These are phyloP conservation scores for Drosophila emarginata DNA, from an alignment of 2,888 invertebrate species.

Conservation along the genomic window DNA sequence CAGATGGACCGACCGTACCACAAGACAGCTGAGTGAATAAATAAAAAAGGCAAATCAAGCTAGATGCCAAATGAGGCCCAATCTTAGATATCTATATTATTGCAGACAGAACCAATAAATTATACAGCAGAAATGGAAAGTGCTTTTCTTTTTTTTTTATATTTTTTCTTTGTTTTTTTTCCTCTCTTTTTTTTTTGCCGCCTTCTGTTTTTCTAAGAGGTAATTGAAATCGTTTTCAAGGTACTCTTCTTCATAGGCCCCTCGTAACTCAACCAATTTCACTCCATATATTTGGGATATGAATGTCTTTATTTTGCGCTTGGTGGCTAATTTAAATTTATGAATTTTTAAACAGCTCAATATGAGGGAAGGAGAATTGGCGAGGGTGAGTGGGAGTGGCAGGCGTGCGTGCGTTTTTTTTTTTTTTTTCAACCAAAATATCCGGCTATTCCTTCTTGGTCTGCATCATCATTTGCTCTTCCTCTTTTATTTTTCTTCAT, in stretches of 20 bases:
- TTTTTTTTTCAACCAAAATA: slow-evolving; percentile 26
- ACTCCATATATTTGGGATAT: not conserved
- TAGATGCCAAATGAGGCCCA: slow-evolving; percentile 69
- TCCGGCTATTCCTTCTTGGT: slow-evolving; percentile 2
- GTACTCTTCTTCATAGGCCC: not conserved
- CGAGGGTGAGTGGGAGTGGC: not conserved
- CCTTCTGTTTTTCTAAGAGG: slow-evolving; percentile 4
- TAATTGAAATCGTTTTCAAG: slow-evolving; percentile 8
- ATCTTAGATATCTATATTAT: slow-evolving; percentile 52
- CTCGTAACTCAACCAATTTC: not conserved
- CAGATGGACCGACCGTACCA: slow-evolving; percentile 8
- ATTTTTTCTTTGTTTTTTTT: too few species aligned
- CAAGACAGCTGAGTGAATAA: slow-evolving; percentile 64
- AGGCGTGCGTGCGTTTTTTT: not conserved
- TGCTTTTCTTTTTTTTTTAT: too few species aligned
- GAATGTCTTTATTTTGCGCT: slow-evolving; percentile 61
- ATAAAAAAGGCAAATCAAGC: slow-evolving; percentile 73
- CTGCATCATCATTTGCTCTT: not conserved
- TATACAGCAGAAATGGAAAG: not conserved
- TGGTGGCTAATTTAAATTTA: slow-evolving; percentile 71
- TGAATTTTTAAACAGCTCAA: slow-evolving; percentile 73
- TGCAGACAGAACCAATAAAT: slow-evolving; percentile 10
- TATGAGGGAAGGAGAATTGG: slow-evolving; percentile 19
- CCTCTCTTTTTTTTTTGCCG: not conserved
- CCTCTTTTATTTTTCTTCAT: not conserved